phyloP scores from a whole-genome alignment of 2,888 invertebrate species.

The Aelia acuminata region DNA sequence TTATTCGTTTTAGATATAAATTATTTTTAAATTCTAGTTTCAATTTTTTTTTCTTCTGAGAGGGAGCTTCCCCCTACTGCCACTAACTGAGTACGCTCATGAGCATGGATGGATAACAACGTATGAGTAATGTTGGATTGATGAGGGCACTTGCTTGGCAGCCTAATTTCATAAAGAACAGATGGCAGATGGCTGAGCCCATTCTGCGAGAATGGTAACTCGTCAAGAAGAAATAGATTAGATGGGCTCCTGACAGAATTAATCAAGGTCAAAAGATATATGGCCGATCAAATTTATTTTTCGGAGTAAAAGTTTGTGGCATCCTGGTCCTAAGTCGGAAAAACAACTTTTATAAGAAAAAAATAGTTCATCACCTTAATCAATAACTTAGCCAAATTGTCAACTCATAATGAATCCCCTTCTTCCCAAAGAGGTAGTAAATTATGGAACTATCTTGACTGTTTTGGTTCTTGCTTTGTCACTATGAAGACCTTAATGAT shows the following conservation, averaged over 20 bases:
- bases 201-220: constrained; percentile 22
- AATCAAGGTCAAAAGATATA: constrained; percentile 20
- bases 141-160: constrained; percentile 7
- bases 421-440: neutral
- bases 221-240: constrained; percentile 34
- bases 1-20: too few relatives aligned
- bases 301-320: neutral
- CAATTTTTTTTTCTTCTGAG: too few relatives aligned
- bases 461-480: neutral
- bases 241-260: neutral
- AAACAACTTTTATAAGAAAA: neutral
- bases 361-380: neutral
- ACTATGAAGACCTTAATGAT: neutral
- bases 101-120: neutral
- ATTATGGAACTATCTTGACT: neutral
- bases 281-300: neutral
- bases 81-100: too few relatives aligned
- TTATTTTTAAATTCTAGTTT: too few relatives aligned
- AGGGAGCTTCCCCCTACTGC: too few relatives aligned
- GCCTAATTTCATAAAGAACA: constrained; percentile 22
- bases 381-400: neutral
- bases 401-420: neutral
- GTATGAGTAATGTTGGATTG: neutral
- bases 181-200: constrained; percentile 35
- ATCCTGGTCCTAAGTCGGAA: neutral